phyloP scores from a whole-genome alignment of 1,140 invertebrate genomes.

The Trachymyrmex septentrionalis region DNA sequence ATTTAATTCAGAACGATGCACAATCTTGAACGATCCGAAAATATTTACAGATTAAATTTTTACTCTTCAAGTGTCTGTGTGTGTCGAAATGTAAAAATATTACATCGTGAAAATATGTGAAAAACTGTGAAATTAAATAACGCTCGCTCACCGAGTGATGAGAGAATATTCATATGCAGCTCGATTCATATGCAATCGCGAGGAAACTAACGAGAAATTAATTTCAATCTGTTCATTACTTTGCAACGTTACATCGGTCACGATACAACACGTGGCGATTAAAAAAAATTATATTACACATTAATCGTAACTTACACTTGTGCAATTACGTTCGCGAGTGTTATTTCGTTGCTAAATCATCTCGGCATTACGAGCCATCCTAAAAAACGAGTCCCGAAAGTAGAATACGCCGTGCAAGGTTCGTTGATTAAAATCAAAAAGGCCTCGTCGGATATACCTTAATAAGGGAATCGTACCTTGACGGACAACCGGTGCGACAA shows the following conservation, averaged over 20 bases:
- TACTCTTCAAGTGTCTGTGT: background rate
- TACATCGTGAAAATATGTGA: background rate
- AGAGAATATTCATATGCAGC: background rate
- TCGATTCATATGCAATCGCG: background rate
- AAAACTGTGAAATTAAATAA: slow-evolving; percentile 6
- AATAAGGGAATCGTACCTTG: slow-evolving; percentile 76
- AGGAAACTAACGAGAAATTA: background rate
- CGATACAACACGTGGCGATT: background rate
- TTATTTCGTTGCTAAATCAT: slow-evolving; percentile 14
- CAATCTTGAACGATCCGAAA: background rate
- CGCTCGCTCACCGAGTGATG: background rate
- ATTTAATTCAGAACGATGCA: background rate
- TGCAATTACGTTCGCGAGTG: background rate
- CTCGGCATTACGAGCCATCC: slow-evolving; percentile 5
- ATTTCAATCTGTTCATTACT: slow-evolving; percentile 4
- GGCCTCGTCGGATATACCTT: slow-evolving; percentile 73
- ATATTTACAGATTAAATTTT: background rate
- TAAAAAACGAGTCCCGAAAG: slow-evolving; percentile 57
- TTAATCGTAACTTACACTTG: background rate
- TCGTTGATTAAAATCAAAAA: slow-evolving; percentile 71
- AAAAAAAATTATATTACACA: background rate
- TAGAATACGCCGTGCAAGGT: slow-evolving; percentile 41
- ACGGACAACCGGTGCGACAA: slow-evolving; percentile 69
- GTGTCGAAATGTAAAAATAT: background rate
- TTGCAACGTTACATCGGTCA: background rate